Percentiles rank a stretch among this genome's conserved stretches.
Conservation (phyloP, 2,888 invertebrate genomes). For the Nyleta sp. region DNA sequence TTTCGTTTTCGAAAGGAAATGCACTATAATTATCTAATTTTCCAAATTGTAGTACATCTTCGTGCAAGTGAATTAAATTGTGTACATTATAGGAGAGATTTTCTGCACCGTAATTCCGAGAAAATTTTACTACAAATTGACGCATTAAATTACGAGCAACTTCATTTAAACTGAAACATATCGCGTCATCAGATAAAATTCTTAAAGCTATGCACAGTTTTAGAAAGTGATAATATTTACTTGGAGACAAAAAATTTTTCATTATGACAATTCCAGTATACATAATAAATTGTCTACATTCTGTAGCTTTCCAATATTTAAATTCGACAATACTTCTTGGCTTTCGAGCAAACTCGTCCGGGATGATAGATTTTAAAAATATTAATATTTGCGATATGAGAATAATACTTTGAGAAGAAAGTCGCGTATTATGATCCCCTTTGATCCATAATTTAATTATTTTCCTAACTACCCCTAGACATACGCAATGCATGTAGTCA, state of each 20-base stretch:
- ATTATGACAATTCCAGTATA: conserved; percentile 70
- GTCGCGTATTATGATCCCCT: too few relatives aligned
- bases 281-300: conserved; percentile 67
- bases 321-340: conserved; percentile 17
- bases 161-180: neutral
- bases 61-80: conserved; percentile 67
- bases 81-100: conserved; percentile 71
- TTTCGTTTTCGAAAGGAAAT: too few relatives aligned
- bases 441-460: conserved; percentile 12
- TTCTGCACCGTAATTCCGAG: conserved; percentile 58
- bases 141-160: conserved; percentile 19
- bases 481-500: conserved; percentile 36
- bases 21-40: conserved; percentile 35
- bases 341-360: conserved; percentile 29
- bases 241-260: conserved; percentile 50
- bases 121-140: conserved; percentile 43
- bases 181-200: conserved; percentile 1
- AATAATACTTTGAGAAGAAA: too few relatives aligned
- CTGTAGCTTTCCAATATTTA: conserved; percentile 69
- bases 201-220: neutral
- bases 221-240: conserved; percentile 64
- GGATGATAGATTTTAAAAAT: conserved; percentile 2
- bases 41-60: conserved; percentile 19
- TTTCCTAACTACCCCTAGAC: conserved; percentile 25
- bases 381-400: conserved; percentile 15